Conservation (phyloP, 2,888 invertebrate genomes). For the Lycaena phlaeas region DNA sequence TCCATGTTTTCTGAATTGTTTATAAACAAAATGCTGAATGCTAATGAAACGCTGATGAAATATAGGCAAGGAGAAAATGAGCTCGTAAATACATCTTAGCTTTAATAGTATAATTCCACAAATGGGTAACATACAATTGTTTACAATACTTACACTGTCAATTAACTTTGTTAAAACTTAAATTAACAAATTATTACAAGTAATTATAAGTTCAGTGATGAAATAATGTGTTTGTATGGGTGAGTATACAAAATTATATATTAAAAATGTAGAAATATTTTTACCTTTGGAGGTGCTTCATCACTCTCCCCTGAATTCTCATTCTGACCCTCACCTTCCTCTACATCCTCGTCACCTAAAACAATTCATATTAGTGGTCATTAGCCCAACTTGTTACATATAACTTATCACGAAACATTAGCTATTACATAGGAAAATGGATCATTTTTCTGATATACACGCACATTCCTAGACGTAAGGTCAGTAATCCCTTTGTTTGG, state of each 20-base stretch:
- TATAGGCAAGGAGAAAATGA: too few relatives aligned
- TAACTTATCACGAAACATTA: slow-evolving; percentile 33
- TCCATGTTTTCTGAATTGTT: too few relatives aligned
- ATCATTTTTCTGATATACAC: slow-evolving; percentile 36
- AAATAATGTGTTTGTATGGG: neutral
- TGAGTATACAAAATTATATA: slow-evolving; percentile 1
- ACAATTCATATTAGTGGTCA: slow-evolving; percentile 46
- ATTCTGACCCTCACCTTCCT: slow-evolving; percentile 76
- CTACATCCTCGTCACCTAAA: slow-evolving; percentile 79
- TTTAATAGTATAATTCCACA: too few relatives aligned
- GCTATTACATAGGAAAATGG: slow-evolving; percentile 31
- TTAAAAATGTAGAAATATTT: neutral
- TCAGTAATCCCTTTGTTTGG: slow-evolving; percentile 83
- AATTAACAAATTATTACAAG: slow-evolving; percentile 7
- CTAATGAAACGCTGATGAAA: too few relatives aligned
- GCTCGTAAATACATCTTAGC: too few relatives aligned
- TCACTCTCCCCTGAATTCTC: slow-evolving; percentile 85
- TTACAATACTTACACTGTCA: too few relatives aligned
- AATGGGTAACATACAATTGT: too few relatives aligned
- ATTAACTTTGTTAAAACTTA: too few relatives aligned
- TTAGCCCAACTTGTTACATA: slow-evolving; percentile 53
- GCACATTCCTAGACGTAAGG: slow-evolving; percentile 65
- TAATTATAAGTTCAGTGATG: neutral
- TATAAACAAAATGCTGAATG: too few relatives aligned
- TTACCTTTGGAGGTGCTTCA: slow-evolving; percentile 75